These are phyloP conservation scores for Drosophila meridiana DNA, from an alignment of 2,888 invertebrate genomes.

Conservation along the genomic window DNA sequence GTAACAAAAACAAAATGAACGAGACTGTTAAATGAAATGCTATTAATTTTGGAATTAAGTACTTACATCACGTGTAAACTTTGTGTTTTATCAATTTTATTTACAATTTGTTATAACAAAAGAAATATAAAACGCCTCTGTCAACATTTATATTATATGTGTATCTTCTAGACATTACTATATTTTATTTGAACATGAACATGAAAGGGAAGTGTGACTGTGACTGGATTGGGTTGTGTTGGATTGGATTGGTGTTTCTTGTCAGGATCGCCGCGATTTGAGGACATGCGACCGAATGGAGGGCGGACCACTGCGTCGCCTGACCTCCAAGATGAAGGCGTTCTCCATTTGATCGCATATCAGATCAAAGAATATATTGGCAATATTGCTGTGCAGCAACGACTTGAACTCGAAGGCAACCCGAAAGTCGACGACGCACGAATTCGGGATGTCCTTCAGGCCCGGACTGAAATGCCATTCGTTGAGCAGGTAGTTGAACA, in stretches of 20 bases:
- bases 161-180: slow-evolving; percentile 13
- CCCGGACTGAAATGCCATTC: slow-evolving; percentile 97
- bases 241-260: not conserved
- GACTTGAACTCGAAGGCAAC: slow-evolving; percentile 97
- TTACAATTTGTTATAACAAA: slow-evolving; percentile 66
- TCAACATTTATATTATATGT: slow-evolving; percentile 25
- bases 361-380: slow-evolving; percentile 97
- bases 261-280: slow-evolving; percentile 79
- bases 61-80: slow-evolving; percentile 44
- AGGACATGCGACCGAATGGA: slow-evolving; percentile 86
- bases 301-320: slow-evolving; percentile 91
- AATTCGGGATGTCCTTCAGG: slow-evolving; percentile 91
- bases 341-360: slow-evolving; percentile 98
- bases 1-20: slow-evolving; percentile 17
- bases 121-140: slow-evolving; percentile 44
- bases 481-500: slow-evolving; percentile 95
- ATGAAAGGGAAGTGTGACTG: not conserved
- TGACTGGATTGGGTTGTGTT: not conserved
- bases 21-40: slow-evolving; percentile 62
- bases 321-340: slow-evolving; percentile 95
- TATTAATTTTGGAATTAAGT: slow-evolving; percentile 49
- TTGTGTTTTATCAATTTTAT: slow-evolving; percentile 61
- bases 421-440: slow-evolving; percentile 95
- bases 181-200: slow-evolving; percentile 32
- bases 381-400: slow-evolving; percentile 93